phyloP scores from a whole-genome alignment of 2,888 invertebrate genomes.

The Dicycla oo region DNA sequence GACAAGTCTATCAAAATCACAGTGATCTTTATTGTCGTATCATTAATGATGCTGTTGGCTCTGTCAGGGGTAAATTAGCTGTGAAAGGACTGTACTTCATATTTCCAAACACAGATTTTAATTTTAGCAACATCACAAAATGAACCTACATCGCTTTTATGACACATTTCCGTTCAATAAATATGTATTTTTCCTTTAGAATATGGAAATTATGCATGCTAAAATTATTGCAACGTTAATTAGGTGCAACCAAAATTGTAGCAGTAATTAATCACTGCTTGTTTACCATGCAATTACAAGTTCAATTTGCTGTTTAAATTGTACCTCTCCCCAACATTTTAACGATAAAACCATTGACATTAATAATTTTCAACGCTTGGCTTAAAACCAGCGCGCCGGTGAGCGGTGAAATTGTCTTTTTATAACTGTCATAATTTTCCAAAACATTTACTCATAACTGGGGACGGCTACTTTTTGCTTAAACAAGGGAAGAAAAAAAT shows the following conservation, averaged over 20 bases:
- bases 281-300: conserved; percentile 56
- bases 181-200: conserved; percentile 53
- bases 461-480: neutral
- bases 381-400: conserved; percentile 26
- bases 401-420: conserved; percentile 20
- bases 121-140: neutral
- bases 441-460: conserved; percentile 38
- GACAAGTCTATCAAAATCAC: neutral
- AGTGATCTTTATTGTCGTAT: neutral
- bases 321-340: conserved; percentile 16
- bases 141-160: neutral
- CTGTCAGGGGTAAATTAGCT: too few species aligned
- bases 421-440: conserved; percentile 42
- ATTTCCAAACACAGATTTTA: neutral
- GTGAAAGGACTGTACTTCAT: neutral
- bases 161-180: conserved; percentile 48
- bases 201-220: conserved; percentile 48
- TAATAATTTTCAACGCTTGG: conserved; percentile 36
- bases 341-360: conserved; percentile 34
- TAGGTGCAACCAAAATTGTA: conserved; percentile 52
- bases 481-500: neutral
- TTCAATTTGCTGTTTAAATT: conserved; percentile 48
- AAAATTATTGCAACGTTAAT: conserved; percentile 41
- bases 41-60: neutral
- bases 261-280: conserved; percentile 58